phyloP scores from a whole-genome alignment of 2,113 vertebrate genomes.

The Cariama cristata region DNA sequence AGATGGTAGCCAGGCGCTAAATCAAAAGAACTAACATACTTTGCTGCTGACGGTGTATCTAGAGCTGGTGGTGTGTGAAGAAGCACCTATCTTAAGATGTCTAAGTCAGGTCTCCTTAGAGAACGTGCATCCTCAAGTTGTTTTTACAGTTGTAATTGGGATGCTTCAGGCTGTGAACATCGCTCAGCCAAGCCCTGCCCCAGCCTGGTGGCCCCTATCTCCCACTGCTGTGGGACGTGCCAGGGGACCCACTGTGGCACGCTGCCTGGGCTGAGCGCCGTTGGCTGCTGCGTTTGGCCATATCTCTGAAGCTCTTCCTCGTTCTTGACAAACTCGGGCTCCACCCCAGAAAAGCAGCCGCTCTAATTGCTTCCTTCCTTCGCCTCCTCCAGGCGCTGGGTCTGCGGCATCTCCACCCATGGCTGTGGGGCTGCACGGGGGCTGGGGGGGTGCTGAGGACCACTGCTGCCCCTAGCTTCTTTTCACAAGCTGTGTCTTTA shows the following conservation, averaged over 20 bases:
- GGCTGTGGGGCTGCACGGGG: accelerated
- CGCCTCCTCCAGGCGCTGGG: neutral
- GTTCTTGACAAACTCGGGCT: neutral
- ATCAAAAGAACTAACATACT: neutral
- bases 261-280: accelerated
- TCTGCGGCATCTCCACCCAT: accelerated
- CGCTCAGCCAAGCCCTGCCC: neutral
- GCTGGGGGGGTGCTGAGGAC: neutral
- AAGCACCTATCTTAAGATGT: neutral
- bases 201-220: neutral
- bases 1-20: neutral
- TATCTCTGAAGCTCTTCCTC: neutral
- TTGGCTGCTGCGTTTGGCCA: neutral
- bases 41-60: neutral
- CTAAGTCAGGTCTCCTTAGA: neutral
- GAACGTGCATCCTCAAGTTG: neutral
- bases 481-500: neutral
- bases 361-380: constrained; percentile 15
- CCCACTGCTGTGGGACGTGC: neutral
- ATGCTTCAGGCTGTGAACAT: neutral
- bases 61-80: neutral
- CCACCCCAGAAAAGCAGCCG: neutral
- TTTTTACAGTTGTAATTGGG: neutral
- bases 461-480: neutral
- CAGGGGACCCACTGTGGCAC: accelerated